Base-by-base conservation (phyloP, 1,140 invertebrate species). In the Aradophagus sp. region DNA sequence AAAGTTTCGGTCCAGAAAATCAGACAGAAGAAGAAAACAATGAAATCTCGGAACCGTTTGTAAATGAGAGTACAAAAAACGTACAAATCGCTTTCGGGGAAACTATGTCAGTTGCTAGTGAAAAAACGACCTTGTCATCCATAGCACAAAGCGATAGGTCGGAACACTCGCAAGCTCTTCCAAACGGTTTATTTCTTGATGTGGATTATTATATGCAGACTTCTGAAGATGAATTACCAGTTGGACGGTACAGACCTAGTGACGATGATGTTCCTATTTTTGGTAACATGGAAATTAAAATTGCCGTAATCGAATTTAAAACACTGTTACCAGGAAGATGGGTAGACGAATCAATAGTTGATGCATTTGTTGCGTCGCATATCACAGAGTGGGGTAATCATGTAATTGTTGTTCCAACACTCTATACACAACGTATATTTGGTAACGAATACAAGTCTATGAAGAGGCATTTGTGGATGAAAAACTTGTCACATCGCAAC, bases 131-230 rank as follows among this genome's bases (percentile, higher is more conserved):
- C 8, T 23, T 8, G 8, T 11, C 1, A 19, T 47, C 42, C 0
- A 19, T 47, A 26, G 0, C 31, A 0, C 53, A 58, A 58, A 58
- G 55, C 13, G 31, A 47, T 2, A 45, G 14, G 47, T 58, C 55
- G 2, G 1, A 14, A 14, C 55, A 58, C 38, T 19, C 55, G 1
- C 41, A 17, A 1, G 31, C 41, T 12, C 15, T 58, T 7, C 1
- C 1, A 1, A 58, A 47, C 13, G 55, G 41, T 19, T 31, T 58
- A 27, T 58, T 45, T 39, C 1, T n/a, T 1, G 55, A 58, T 11
- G 0, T 20, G 5, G 15, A 45, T 10, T 45, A 58, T 26, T 58
- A 58, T n/a, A 13, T 27, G 1, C 11, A 38, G 2, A 10, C 41
- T 13, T 8, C 3, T 17, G 4, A 13, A 5, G 41, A 45, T 8